These are phyloP conservation scores for Acrocyrtus sp. DNA, from an alignment of 2,888 invertebrate species.

Conservation along the genomic window DNA sequence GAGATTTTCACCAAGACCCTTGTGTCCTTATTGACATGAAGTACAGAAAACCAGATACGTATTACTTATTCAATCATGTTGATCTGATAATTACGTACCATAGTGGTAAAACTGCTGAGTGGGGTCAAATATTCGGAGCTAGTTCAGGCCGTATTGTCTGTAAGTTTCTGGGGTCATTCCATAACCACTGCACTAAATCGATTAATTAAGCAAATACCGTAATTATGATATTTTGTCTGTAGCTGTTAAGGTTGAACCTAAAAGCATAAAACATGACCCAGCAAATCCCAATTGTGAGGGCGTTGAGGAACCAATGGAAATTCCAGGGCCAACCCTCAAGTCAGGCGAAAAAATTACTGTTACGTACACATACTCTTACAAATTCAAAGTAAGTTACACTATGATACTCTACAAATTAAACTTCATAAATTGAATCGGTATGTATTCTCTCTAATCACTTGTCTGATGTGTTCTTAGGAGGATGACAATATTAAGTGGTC, in stretches of 20 bases:
- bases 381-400: constrained; percentile 77
- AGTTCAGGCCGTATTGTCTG: constrained; percentile 86
- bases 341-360: constrained; percentile 72
- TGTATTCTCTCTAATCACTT: background rate
- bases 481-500: constrained; percentile 95
- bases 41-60: constrained; percentile 72
- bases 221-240: constrained; percentile 60
- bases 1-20: constrained; percentile 67
- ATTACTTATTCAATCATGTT: constrained; percentile 97
- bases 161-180: constrained; percentile 20
- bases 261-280: constrained; percentile 69
- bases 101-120: constrained; percentile 86
- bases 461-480: constrained; percentile 67
- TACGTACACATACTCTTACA: constrained; percentile 88
- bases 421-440: background rate
- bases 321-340: constrained; percentile 72
- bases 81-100: constrained; percentile 94
- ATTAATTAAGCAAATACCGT: constrained; percentile 2
- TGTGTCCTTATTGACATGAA: constrained; percentile 62
- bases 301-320: constrained; percentile 74
- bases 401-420: no score
- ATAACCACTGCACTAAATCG: no score
- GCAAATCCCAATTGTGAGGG: constrained; percentile 65
- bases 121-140: constrained; percentile 81
- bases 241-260: constrained; percentile 70